phyloP scores from a whole-genome alignment of 1,140 invertebrate genomes.

The Hermatobates lingyangjiaoensis region DNA sequence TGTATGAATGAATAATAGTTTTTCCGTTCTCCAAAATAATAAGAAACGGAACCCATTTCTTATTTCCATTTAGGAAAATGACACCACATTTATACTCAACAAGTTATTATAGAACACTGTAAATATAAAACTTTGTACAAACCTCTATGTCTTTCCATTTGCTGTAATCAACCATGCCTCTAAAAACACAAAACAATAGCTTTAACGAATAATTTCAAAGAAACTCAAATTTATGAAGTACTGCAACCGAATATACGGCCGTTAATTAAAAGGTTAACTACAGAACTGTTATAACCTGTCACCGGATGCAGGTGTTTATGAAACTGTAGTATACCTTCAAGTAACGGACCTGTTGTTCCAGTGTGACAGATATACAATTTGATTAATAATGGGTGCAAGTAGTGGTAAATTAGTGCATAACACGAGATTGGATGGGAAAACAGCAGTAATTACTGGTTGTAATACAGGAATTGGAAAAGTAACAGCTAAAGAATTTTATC shows the following conservation, averaged over 20 bases:
- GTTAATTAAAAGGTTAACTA: too few relatives aligned
- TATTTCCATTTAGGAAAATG: neutral
- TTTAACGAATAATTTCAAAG: too few relatives aligned
- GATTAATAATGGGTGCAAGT: conserved; percentile 12
- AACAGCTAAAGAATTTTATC: conserved; percentile 32
- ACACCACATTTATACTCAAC: neutral
- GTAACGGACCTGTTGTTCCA: too few relatives aligned
- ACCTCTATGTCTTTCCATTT: conserved; percentile 95
- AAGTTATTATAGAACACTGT: neutral
- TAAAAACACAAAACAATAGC: too few relatives aligned
- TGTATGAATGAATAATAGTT: too few relatives aligned
- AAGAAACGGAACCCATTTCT: neutral
- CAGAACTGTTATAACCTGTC: too few relatives aligned
- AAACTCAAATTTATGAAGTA: too few relatives aligned
- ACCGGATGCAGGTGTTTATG: too few relatives aligned
- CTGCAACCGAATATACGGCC: too few relatives aligned
- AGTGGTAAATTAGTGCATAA: conserved; percentile 18
- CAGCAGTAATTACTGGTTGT: conserved; percentile 36
- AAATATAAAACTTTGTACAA: conserved; percentile 16
- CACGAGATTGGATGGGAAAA: conserved; percentile 29
- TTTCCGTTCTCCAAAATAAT: neutral
- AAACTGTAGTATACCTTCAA: too few relatives aligned
- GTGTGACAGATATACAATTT: too few relatives aligned
- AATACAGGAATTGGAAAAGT: conserved; percentile 39
- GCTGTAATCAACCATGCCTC: conserved; percentile 74